These are phyloP conservation scores for Coracias cyanogaster DNA, from an alignment of 2,797 vertebrate genomes.

Conservation along the genomic window DNA sequence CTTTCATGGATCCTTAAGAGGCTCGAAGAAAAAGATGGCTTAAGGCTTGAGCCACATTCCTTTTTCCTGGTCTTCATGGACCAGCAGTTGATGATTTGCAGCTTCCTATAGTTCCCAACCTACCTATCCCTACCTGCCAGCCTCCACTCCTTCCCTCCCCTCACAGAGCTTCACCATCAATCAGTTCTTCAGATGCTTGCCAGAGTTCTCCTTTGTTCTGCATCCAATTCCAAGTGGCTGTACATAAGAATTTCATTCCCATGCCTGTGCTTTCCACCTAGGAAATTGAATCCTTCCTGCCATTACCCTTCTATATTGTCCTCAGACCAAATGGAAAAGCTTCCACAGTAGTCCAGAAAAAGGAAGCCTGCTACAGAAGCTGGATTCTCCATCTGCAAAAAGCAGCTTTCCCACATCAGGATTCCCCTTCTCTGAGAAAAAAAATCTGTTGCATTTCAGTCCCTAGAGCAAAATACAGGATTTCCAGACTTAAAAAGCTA, in stretches of 20 bases:
- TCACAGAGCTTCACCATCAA: neutral
- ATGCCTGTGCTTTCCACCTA: neutral
- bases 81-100: slow-evolving; percentile 9
- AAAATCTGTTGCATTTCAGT: neutral
- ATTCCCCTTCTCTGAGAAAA: neutral
- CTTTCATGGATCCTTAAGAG: slow-evolving; percentile 31
- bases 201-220: slow-evolving; percentile 58
- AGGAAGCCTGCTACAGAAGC: neutral
- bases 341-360: neutral
- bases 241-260: slow-evolving; percentile 38
- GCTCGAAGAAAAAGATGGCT: slow-evolving; percentile 28
- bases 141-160: neutral
- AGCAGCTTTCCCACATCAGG: neutral
- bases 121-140: slow-evolving; percentile 10
- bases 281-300: slow-evolving; percentile 30
- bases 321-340: neutral
- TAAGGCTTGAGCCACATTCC: neutral
- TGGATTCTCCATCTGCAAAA: neutral
- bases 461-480: neutral
- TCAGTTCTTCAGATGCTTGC: slow-evolving; percentile 32
- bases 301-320: slow-evolving; percentile 27
- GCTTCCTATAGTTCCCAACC: neutral
- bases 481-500: neutral
- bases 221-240: slow-evolving; percentile 52
- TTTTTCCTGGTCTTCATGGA: neutral